These are phyloP conservation scores for Drosophila diplacantha DNA, from an alignment of 2,888 invertebrate species.

Conservation along the genomic window DNA sequence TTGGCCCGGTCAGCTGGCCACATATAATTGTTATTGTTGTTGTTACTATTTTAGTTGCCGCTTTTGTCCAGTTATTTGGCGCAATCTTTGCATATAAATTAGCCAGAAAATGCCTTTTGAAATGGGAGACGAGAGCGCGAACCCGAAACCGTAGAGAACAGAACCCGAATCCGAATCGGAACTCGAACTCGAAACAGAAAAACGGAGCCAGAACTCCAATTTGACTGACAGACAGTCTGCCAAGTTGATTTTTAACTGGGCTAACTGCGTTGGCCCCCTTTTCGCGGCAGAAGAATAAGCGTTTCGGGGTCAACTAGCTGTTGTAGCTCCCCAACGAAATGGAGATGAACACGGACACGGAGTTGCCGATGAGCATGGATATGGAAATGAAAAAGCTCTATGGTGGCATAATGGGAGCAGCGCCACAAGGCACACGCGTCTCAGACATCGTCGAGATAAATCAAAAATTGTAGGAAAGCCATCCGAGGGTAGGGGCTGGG, in stretches of 20 bases:
- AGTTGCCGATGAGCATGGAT: conserved; percentile 29
- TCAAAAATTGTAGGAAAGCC: conserved; percentile 34
- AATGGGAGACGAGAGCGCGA: conserved; percentile 42
- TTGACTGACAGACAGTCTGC: conserved; percentile 33
- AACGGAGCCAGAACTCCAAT: conserved; percentile 23
- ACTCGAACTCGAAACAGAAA: conserved; percentile 28
- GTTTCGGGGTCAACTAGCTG: conserved; percentile 65
- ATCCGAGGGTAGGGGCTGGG: not conserved
- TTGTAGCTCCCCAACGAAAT: conserved; percentile 55
- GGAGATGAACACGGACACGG: conserved; percentile 44
- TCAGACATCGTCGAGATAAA: conserved; percentile 36
- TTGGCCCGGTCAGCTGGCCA: conserved; percentile 49
- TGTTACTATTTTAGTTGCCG: conserved; percentile 18
- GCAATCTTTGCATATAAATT: conserved; percentile 67
- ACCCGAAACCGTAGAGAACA: conserved; percentile 26
- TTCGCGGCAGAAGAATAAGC: conserved; percentile 28
- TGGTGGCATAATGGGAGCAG: conserved; percentile 37
- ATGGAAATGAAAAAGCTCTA: conserved; percentile 46
- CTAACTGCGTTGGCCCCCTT: conserved; percentile 52
- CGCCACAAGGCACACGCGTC: conserved; percentile 25
- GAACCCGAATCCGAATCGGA: conserved; percentile 24
- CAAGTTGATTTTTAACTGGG: conserved; percentile 53
- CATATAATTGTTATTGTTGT: conserved; percentile 27
- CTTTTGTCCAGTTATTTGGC: conserved; percentile 55
- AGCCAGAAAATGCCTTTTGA: conserved; percentile 56